Evolutionary conservation across 2,797 vertebrate species (phyloP).

Genomic region (Dicrostonyx torquatus): DNA sequence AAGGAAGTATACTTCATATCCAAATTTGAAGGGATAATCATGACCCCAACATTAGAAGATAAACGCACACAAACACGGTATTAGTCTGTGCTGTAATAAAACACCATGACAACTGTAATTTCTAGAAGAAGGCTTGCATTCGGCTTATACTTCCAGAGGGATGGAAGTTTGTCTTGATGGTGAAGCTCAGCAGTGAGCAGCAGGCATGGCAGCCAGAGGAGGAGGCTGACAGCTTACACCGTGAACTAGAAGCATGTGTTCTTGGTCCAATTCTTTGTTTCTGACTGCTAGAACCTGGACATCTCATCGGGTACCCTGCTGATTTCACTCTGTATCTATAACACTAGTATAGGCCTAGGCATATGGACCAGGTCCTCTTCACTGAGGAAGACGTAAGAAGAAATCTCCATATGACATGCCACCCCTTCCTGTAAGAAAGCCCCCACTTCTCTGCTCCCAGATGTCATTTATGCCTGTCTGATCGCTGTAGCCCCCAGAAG

Average conservation of each 20-base stretch:
- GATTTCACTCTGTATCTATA: not conserved
- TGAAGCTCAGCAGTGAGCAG: not conserved
- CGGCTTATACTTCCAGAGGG: not conserved
- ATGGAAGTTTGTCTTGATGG: not conserved
- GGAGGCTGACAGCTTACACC: not conserved
- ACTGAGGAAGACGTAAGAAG: not conserved
- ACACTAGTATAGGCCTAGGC: not conserved
- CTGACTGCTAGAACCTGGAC: not conserved
- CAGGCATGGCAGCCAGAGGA: no score
- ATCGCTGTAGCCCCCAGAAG: not conserved
- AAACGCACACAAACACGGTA: not conserved
- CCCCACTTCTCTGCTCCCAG: not conserved
- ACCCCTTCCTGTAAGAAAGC: not conserved
- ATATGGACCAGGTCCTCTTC: not conserved
- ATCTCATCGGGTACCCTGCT: not conserved
- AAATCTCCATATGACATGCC: not conserved
- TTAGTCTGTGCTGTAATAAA: not conserved
- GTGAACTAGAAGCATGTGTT: not conserved
- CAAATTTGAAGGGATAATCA: not conserved
- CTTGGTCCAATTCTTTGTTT: not conserved
- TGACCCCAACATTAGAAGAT: not conserved
- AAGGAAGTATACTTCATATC: not conserved
- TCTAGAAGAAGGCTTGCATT: not conserved
- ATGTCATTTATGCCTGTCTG: rapidly evolving
- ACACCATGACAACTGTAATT: not conserved